phyloP scores from a whole-genome alignment of 1,140 invertebrate genomes.

The Bombus superbus region DNA sequence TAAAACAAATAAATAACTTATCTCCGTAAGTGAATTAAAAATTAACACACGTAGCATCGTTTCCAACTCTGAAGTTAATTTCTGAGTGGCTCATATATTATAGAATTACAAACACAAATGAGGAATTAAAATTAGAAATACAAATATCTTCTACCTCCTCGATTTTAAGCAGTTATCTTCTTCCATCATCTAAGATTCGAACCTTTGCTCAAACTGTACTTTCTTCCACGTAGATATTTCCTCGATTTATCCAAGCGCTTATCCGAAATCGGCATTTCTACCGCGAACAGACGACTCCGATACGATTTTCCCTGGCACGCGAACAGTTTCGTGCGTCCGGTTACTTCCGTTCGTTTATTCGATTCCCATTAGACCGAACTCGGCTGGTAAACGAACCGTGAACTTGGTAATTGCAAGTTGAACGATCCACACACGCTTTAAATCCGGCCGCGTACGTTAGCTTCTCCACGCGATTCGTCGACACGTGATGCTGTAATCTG shows the following conservation, averaged over 20 bases:
- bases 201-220: too few relatives aligned
- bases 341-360: conserved; percentile 50
- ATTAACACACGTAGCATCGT: too few relatives aligned
- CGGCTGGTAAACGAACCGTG: conserved; percentile 62
- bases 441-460: conserved; percentile 31
- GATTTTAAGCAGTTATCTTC: not conserved
- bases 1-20: too few relatives aligned
- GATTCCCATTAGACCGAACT: conserved; percentile 52
- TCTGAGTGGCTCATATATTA: too few relatives aligned
- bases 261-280: not conserved
- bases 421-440: conserved; percentile 48
- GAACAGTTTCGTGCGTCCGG: conserved; percentile 2
- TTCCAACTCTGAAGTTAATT: too few relatives aligned
- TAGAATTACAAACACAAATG: too few relatives aligned
- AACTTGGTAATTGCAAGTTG: conserved; percentile 66
- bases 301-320: conserved; percentile 28
- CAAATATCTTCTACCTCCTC: not conserved
- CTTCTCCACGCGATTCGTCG: conserved; percentile 31
- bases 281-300: not conserved
- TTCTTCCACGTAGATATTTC: not conserved
- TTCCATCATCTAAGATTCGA: not conserved
- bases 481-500: conserved; percentile 59
- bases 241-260: not conserved
- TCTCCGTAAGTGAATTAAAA: too few relatives aligned
- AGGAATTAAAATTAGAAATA: too few relatives aligned